These are phyloP conservation scores for Amia ocellicauda DNA, from an alignment of 2,113 vertebrate species.

Conservation along the genomic window DNA sequence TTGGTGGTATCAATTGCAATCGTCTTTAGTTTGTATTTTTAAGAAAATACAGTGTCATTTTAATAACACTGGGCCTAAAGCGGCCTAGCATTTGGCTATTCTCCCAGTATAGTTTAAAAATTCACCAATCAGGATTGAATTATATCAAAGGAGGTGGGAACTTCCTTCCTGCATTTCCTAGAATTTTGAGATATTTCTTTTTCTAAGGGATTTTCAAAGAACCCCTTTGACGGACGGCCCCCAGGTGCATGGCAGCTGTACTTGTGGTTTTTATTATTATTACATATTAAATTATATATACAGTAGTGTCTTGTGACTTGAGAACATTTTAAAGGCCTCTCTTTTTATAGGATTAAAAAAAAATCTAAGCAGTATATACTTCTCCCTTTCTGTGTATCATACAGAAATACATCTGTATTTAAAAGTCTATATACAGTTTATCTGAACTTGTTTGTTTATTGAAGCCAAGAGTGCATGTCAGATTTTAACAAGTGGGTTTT, in stretches of 20 bases:
- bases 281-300: background rate
- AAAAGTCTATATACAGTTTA: slow-evolving; percentile 11
- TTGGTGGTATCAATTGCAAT: background rate
- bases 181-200: slow-evolving; percentile 8
- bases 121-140: background rate
- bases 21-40: background rate
- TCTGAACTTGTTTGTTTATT: slow-evolving; percentile 25
- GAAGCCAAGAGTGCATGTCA: no score
- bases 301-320: background rate
- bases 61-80: background rate
- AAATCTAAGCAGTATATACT: background rate
- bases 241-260: slow-evolving; percentile 11
- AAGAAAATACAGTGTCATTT: background rate
- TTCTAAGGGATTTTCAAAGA: background rate
- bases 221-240: background rate
- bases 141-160: background rate
- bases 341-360: no score
- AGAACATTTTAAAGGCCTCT: background rate
- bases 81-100: background rate
- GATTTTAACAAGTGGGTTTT: no score
- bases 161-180: slow-evolving; percentile 4
- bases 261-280: background rate
- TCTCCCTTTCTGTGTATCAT: background rate
- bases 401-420: background rate
- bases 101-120: background rate